Conservation (phyloP, 2,888 invertebrate genomes). For the Synanthedon formicaeformis region DNA sequence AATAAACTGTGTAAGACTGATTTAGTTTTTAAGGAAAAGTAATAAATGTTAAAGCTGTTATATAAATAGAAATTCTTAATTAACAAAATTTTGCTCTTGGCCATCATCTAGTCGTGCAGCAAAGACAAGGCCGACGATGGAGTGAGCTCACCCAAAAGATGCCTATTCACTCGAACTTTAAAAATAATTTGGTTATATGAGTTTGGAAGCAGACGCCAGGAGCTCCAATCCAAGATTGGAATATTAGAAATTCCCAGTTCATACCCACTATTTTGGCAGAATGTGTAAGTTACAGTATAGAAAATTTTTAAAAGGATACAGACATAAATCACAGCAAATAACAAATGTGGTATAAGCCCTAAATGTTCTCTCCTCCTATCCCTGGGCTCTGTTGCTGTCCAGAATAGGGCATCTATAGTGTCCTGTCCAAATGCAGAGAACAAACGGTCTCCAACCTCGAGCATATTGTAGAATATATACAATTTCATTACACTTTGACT, state of each 20-base stretch:
- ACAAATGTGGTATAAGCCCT: conserved; percentile 88
- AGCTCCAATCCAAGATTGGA: too few species aligned
- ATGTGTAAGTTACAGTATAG: background rate
- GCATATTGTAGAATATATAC: conserved; percentile 99
- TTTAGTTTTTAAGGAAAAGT: conserved; percentile 15
- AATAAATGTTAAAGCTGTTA: background rate
- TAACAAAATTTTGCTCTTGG: too few species aligned
- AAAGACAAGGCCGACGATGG: too few species aligned
- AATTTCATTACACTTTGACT: conserved; percentile 99
- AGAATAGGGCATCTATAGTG: conserved; percentile 96
- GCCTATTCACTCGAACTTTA: too few species aligned
- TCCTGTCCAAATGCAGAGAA: conserved; percentile 98
- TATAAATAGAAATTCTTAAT: background rate
- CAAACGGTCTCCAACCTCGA: conserved; percentile 96
- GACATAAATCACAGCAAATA: conserved; percentile 94
- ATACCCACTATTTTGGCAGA: background rate
- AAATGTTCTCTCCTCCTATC: conserved; percentile 85
- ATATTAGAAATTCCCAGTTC: too few species aligned
- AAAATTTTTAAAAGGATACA: conserved; percentile 80
- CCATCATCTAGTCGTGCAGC: too few species aligned
- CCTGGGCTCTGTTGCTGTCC: conserved; percentile 97
- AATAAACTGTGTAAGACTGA: conserved; percentile 86
- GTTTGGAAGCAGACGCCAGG: too few species aligned
- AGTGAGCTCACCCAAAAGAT: too few species aligned
- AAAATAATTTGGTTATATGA: too few species aligned